Conservation (phyloP, 2,888 invertebrate genomes). For the Plebejus melissa region DNA sequence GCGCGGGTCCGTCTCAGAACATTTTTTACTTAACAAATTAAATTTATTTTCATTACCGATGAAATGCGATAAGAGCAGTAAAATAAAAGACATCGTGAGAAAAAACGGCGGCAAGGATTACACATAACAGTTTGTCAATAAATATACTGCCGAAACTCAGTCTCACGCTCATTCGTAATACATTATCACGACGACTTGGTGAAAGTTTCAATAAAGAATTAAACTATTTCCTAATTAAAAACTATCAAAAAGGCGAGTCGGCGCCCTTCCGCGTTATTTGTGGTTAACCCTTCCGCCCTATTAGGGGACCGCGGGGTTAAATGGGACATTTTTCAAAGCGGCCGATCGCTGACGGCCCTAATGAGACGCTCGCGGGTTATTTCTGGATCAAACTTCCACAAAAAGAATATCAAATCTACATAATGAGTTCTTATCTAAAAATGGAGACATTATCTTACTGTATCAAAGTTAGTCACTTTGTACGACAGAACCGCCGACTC, state of each 20-base stretch:
- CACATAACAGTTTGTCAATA: constrained; percentile 28
- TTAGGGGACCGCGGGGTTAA: constrained; percentile 75
- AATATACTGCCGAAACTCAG: constrained; percentile 38
- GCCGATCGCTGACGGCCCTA: constrained; percentile 66
- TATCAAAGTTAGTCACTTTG: constrained; percentile 15
- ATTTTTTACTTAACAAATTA: constrained; percentile 5
- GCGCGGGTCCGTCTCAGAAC: background rate
- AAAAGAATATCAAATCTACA: constrained; percentile 37
- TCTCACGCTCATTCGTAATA: constrained; percentile 69
- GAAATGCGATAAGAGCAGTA: constrained; percentile 24
- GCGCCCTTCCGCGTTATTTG: constrained; percentile 76
- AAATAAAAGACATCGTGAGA: constrained; percentile 32
- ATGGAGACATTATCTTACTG: constrained; percentile 17
- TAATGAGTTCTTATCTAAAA: constrained; percentile 39
- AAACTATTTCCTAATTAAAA: constrained; percentile 77
- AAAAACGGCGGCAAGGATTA: constrained; percentile 30
- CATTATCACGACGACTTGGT: constrained; percentile 50
- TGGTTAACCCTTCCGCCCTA: constrained; percentile 75
- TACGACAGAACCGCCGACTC: background rate
- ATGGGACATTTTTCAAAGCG: constrained; percentile 77
- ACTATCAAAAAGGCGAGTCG: constrained; percentile 67
- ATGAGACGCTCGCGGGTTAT: constrained; percentile 75
- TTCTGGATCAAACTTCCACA: constrained; percentile 55
- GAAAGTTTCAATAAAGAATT: constrained; percentile 63
- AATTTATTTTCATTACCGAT: constrained; percentile 19